Conservation (phyloP, 1,140 invertebrate species). For the Drosophila asahinai region DNA sequence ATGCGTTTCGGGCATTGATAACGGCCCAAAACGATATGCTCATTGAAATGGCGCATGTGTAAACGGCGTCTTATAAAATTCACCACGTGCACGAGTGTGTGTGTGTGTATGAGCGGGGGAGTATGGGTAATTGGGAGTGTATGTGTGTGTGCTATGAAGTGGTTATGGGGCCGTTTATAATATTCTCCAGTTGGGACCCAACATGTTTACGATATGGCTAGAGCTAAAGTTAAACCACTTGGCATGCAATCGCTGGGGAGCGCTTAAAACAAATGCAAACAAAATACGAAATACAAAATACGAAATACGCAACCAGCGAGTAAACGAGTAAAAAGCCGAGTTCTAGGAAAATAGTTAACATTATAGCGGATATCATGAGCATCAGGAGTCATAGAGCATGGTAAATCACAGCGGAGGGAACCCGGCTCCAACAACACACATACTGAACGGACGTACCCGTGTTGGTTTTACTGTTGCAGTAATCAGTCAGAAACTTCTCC, state of each 20-base stretch:
- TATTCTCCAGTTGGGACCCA: constrained; percentile 53
- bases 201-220: constrained; percentile 41
- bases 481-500: constrained; percentile 96
- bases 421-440: constrained; percentile 45
- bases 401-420: constrained; percentile 30
- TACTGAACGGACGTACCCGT: constrained; percentile 89
- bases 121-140: constrained; percentile 34
- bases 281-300: constrained; percentile 13
- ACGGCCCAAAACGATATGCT: constrained; percentile 69
- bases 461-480: constrained; percentile 98
- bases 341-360: constrained; percentile 23
- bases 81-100: constrained; percentile 20
- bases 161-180: constrained; percentile 71
- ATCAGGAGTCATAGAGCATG: not conserved
- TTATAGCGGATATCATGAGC: constrained; percentile 20
- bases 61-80: constrained; percentile 69
- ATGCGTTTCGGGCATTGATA: constrained; percentile 77
- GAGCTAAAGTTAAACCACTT: constrained; percentile 39
- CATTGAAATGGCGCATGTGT: constrained; percentile 68
- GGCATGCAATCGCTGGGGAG: constrained; percentile 46
- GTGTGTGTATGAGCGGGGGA: constrained; percentile 6
- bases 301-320: constrained; percentile 19
- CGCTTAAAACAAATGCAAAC: constrained; percentile 46
- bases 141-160: constrained; percentile 59
- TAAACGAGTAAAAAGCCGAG: constrained; percentile 27